Percentiles rank a stretch among this genome's conserved stretches.
phyloP scores from a whole-genome alignment of 64 coral and sea anemone genomes.

The Dendronephthya gigantea region DNA sequence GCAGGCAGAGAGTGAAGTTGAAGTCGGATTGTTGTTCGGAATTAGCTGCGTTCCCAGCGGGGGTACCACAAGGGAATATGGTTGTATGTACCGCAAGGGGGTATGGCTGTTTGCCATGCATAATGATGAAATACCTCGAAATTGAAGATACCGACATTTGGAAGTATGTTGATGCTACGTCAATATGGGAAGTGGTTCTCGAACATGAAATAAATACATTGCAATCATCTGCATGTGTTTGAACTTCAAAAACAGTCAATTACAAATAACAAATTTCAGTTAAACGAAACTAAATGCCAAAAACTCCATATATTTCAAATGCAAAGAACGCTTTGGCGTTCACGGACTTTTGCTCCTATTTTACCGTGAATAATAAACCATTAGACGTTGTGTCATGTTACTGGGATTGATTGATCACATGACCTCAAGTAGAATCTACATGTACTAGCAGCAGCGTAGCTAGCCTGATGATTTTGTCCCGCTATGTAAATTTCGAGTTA shows the following conservation, averaged over 20 bases:
- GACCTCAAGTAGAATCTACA: background rate
- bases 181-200: background rate
- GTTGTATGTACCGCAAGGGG: no score
- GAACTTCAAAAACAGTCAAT: background rate
- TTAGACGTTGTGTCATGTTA: background rate
- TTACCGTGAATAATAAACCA: background rate
- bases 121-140: constrained; percentile 3
- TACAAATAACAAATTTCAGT: constrained; percentile 18
- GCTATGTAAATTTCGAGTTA: no score
- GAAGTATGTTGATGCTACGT: constrained; percentile 27
- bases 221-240: background rate
- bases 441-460: background rate
- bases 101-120: background rate
- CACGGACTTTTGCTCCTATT: background rate
- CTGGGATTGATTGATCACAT: background rate
- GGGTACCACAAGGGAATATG: background rate
- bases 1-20: background rate
- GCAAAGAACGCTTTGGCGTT: background rate
- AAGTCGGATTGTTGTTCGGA: background rate
- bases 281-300: constrained; percentile 10
- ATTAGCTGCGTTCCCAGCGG: background rate
- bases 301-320: background rate
- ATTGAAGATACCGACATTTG: background rate
- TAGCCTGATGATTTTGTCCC: no score
- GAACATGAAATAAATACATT: background rate